phyloP scores from a whole-genome alignment of 2,797 vertebrate species.

The Tauraco hartlaubi region DNA sequence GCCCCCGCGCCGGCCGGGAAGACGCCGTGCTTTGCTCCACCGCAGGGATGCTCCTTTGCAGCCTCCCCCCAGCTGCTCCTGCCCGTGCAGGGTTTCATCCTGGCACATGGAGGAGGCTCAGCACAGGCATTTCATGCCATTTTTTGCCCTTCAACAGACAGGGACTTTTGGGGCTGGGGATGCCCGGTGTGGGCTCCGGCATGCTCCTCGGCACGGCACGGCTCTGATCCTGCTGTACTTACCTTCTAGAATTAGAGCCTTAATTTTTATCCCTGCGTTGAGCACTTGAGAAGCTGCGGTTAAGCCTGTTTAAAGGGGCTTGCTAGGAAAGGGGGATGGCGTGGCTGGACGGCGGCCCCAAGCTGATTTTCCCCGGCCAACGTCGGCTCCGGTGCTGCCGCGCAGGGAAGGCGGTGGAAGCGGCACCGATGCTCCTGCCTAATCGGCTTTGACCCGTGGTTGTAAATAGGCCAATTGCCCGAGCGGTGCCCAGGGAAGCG shows the following conservation, averaged over 20 bases:
- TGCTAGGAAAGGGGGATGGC: background rate
- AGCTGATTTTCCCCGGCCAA: slow-evolving; percentile 27
- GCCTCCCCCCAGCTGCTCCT: background rate
- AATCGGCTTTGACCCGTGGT: slow-evolving; percentile 29
- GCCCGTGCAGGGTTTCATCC: background rate
- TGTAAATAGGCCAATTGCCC: slow-evolving; percentile 64
- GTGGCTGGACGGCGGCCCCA: background rate
- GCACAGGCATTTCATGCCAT: accelerated
- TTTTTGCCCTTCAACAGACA: background rate
- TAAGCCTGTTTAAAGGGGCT: slow-evolving; percentile 66
- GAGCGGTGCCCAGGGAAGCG: background rate
- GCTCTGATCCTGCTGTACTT: slow-evolving; percentile 67
- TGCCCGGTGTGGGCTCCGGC: accelerated
- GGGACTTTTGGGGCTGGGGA: background rate
- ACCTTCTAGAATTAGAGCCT: slow-evolving; percentile 75
- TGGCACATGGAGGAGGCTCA: accelerated
- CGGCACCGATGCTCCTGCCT: background rate
- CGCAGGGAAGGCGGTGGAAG: background rate
- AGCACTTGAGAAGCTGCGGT: slow-evolving; percentile 67
- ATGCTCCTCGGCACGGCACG: accelerated
- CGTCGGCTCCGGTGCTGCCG: accelerated
- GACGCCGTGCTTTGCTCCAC: accelerated
- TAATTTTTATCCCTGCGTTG: slow-evolving; percentile 62
- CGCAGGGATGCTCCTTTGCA: accelerated
- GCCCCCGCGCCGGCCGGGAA: accelerated